Evolutionary conservation across 2,888 invertebrate species (phyloP).

Genomic region (Idaea straminata): DNA sequence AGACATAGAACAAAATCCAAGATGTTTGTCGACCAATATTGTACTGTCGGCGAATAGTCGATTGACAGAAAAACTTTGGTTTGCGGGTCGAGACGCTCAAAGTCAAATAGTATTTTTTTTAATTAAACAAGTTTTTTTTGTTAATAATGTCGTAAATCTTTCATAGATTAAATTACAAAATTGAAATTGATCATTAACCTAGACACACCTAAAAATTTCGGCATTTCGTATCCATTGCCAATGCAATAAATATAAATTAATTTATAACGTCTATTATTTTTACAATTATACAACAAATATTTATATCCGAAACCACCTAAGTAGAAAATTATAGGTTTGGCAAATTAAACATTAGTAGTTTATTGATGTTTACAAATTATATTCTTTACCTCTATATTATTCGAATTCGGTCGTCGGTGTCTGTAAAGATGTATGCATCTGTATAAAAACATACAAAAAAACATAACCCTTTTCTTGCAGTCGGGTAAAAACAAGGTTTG

Average conservation of each 20-base stretch:
- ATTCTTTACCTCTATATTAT: not conserved
- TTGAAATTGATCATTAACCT: not conserved
- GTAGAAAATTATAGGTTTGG: conserved; percentile 57
- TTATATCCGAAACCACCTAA: conserved; percentile 39
- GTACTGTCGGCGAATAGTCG: not conserved
- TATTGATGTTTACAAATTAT: conserved; percentile 1
- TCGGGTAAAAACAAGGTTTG: too few relatives aligned
- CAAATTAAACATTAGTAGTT: conserved; percentile 1
- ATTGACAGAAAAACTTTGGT: not conserved
- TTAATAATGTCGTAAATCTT: not conserved
- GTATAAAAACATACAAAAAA: too few relatives aligned
- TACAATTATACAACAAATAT: conserved; percentile 3
- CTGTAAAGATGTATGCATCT: too few relatives aligned
- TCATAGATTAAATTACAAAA: not conserved
- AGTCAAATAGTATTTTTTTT: not conserved
- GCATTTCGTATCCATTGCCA: not conserved
- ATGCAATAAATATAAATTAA: conserved; percentile 1
- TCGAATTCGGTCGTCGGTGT: too few relatives aligned
- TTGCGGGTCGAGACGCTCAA: not conserved
- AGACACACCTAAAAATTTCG: not conserved
- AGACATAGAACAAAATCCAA: too few relatives aligned
- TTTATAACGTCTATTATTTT: conserved; percentile 16
- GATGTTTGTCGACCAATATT: too few relatives aligned
- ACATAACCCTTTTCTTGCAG: too few relatives aligned
- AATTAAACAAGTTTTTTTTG: not conserved